These are phyloP conservation scores for Saxidomus purpurata DNA, from an alignment of 1,140 invertebrate genomes.

Conservation along the genomic window DNA sequence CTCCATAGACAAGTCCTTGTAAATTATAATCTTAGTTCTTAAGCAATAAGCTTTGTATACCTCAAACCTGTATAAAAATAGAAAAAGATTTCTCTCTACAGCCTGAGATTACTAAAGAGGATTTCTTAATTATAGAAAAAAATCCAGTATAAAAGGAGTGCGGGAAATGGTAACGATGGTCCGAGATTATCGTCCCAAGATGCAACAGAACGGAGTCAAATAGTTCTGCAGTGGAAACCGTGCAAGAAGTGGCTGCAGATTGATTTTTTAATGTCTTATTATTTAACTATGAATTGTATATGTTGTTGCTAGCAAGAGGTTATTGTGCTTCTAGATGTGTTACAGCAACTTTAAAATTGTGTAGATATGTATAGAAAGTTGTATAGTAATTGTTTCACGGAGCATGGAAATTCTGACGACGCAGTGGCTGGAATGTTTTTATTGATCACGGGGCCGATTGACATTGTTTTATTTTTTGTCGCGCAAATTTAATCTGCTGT, in stretches of 20 bases:
- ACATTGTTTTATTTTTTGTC: neutral
- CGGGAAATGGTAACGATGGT: too few species aligned
- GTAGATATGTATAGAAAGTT: slow-evolving; percentile 50
- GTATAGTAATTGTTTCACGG: slow-evolving; percentile 41
- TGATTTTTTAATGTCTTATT: slow-evolving; percentile 11
- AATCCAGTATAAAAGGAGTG: too few species aligned
- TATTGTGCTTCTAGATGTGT: slow-evolving; percentile 13
- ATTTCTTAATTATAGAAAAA: too few species aligned
- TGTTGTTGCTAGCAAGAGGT: slow-evolving; percentile 36
- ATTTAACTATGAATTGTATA: slow-evolving; percentile 38
- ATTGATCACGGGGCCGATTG: neutral
- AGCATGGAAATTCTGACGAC: slow-evolving; percentile 27
- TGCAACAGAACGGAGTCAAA: neutral
- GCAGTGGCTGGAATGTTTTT: slow-evolving; percentile 44
- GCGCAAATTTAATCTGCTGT: slow-evolving; percentile 24
- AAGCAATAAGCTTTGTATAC: neutral
- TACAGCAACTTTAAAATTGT: slow-evolving; percentile 28
- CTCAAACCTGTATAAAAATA: neutral
- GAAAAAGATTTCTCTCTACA: neutral
- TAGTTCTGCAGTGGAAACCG: neutral
- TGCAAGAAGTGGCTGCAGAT: neutral
- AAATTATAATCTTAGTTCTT: neutral
- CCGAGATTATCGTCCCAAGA: too few species aligned
- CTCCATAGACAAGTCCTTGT: too few species aligned
- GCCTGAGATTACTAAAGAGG: too few species aligned